Base-by-base conservation (phyloP, 2,113 vertebrate genomes). In the Platichthys flesus region DNA sequence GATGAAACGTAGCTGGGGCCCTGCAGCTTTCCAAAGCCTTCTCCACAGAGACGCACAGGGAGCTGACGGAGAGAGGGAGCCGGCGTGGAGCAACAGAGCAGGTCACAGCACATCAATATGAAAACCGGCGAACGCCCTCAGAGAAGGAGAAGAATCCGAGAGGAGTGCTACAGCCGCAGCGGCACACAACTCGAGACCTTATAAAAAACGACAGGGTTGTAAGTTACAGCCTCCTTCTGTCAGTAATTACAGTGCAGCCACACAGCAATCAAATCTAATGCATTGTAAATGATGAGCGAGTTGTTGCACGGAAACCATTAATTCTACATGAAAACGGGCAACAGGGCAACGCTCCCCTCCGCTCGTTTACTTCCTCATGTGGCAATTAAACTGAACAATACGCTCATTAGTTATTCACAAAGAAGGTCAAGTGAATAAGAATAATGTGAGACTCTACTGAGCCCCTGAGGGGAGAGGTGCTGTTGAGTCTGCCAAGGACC, bases 91-190 rank as follows among this genome's bases (percentile, higher is more conserved):
- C n/a, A 73, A 14, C 71, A 24, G 67, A 26, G 21, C 3, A 79
- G 87, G 85, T 84, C 86, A 77, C 61, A 88, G 76, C 69, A 28
- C 82, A 79, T 89, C 79, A 65, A 54, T 60, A 71, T 74, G 75
- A 85, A 84, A 82, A 63, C 47, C 82, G 66, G 67, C 1, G 23
- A 83, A 69, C 20, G 13, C 54, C 79, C 61, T 74, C 24, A 1
- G 76, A 88, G 84, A 65, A 79, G 52, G 67, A 70, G 18, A 40
- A 40, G 52, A 79, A 77, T 64, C 82, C 61, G 20, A 62, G 59
- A 23, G 51, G 35, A 58, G 67, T 23, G 14, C n/a, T 6, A 15
- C 61, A 68, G 52, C 66, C 20, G 12, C 56, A 42, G 66, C 7
- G 0, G 18, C 45, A 61, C 55, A 42, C 7, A 26, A 35, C 64